Evolutionary conservation across 2,888 invertebrate species (phyloP), one percentile per base, ranked within the genome.

Genomic region (Ophion ventricosus): DNA sequence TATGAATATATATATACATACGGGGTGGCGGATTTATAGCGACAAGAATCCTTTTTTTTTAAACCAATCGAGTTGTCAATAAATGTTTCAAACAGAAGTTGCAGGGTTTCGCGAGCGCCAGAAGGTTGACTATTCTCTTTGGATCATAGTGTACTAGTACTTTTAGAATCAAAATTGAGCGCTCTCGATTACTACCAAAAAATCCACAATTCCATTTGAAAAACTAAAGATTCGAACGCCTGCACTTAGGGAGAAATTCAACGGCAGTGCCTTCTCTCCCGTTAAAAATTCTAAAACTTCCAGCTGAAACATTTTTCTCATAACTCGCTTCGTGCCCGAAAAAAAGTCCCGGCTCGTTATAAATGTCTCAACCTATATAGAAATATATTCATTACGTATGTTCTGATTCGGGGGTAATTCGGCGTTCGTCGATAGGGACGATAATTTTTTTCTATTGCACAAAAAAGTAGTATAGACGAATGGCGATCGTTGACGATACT

Each of bases 321-420:
- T 49, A 49, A 17, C 17, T 49, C 49, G 49, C 14, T 14, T 49
- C 49, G 49, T 17, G 1, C 17, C 14, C 3, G 14, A 49, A 49
- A 49, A 49, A 49, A 17, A 14, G 1, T 4, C 17, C 49, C 14
- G 49, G 17, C 1, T 49, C 14, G 17, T 4, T 49, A 17, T 17
- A 49, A 49, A 49, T 17, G 49, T 17, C 2, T 49, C 49, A 49
- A 4, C 49, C 14, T 79, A 70, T 82, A 80, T 82, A 78, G 73
- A 80, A 79, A 85, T 82, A 73, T 85, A 81, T 78, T 74, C 61
- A 20, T 73, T 83, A 80, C 82, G 69, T 85, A 77, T 82, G 72
- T 80, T 82, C 75, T 70, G 67, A 76, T 63, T 54, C 72, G 54
- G 67, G 76, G 67, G 49, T 11, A 49, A 29, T 70, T 23, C n/a